phyloP scores from a whole-genome alignment of 2,888 invertebrate species.

The Microctonus aethiopoides region DNA sequence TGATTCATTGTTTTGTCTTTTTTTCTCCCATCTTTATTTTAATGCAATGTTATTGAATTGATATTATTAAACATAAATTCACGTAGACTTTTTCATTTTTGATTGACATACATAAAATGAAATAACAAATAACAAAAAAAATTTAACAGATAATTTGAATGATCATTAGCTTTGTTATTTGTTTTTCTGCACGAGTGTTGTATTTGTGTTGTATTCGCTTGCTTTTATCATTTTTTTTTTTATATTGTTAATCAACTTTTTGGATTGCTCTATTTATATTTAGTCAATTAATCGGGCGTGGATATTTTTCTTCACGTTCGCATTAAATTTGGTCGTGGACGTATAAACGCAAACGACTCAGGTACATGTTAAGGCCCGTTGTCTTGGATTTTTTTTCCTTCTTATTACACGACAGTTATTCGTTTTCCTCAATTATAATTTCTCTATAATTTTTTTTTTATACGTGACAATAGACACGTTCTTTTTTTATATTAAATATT shows the following conservation, averaged over 20 bases:
- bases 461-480: not conserved
- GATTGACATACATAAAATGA: not conserved
- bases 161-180: not conserved
- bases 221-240: not conserved
- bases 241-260: not conserved
- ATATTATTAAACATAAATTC: not conserved
- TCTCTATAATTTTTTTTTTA: not conserved
- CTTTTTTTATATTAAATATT: not conserved
- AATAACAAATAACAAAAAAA: conserved; percentile 1
- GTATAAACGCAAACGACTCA: conserved; percentile 52
- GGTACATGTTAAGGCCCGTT: conserved; percentile 64
- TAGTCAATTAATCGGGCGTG: conserved; percentile 18
- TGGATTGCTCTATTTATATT: conserved; percentile 1
- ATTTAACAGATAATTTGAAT: not conserved
- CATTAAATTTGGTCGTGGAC: conserved; percentile 1
- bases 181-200: not conserved
- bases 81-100: not conserved
- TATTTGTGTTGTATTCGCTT: conserved; percentile 4
- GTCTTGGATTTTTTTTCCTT: conserved; percentile 34
- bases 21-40: not conserved
- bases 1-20: conserved; percentile 18
- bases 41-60: not conserved
- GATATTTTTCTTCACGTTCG: conserved; percentile 12
- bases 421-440: conserved; percentile 15
- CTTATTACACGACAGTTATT: conserved; percentile 14